Conservation (phyloP, 2,113 vertebrate genomes). For the Atherinomorus stipes region DNA sequence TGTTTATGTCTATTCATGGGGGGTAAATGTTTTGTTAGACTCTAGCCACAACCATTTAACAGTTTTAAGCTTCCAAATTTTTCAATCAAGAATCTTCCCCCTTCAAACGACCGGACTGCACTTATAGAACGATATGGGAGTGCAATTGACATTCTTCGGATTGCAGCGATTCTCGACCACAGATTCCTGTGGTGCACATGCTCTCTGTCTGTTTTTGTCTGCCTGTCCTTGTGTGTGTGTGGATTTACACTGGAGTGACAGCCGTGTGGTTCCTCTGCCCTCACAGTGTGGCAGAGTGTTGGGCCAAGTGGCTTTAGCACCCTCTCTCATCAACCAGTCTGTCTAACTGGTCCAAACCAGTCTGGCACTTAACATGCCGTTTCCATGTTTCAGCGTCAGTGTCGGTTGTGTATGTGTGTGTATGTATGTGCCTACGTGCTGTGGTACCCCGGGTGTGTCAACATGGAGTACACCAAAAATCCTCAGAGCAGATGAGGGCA, state of each 20-base stretch:
- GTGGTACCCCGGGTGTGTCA: slow-evolving; percentile 27
- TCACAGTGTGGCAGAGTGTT: slow-evolving; percentile 62
- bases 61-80: slow-evolving; percentile 46
- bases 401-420: slow-evolving; percentile 12
- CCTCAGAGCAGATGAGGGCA: slow-evolving; percentile 21
- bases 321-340: slow-evolving; percentile 74
- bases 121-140: slow-evolving; percentile 63
- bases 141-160: slow-evolving; percentile 76
- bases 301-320: slow-evolving; percentile 76
- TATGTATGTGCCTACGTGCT: slow-evolving; percentile 27
- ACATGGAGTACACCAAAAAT: slow-evolving; percentile 12
- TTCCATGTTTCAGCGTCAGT: slow-evolving; percentile 40
- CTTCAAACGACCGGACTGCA: slow-evolving; percentile 49
- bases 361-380: slow-evolving; percentile 44
- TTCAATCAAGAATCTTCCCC: slow-evolving; percentile 46
- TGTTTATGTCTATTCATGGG: slow-evolving; percentile 62
- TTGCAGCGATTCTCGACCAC: slow-evolving; percentile 78
- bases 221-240: slow-evolving; percentile 60
- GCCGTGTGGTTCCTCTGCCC: slow-evolving; percentile 69
- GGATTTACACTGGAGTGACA: slow-evolving; percentile 75
- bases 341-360: slow-evolving; percentile 64
- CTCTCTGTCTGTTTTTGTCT: slow-evolving; percentile 72
- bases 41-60: slow-evolving; percentile 58
- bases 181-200: slow-evolving; percentile 81
- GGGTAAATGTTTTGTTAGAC: slow-evolving; percentile 70